phyloP scores from a whole-genome alignment of 64 coral and sea anemone species.

The Platygyra sinensis region DNA sequence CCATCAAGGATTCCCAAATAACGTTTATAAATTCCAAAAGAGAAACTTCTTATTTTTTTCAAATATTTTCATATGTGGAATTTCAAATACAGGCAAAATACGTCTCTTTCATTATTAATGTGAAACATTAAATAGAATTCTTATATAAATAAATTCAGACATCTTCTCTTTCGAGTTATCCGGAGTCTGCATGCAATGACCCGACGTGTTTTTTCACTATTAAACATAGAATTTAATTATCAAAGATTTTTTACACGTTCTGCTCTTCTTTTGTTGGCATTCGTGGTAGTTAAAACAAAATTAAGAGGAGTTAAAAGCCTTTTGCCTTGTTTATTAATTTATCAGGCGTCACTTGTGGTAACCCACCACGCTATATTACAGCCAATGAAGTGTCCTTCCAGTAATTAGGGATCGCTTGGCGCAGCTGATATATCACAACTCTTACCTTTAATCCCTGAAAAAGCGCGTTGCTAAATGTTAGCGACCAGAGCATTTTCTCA shows the following conservation, averaged over 20 bases:
- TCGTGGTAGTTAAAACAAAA: not conserved
- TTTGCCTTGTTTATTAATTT: constrained; percentile 5
- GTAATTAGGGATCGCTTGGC: not conserved
- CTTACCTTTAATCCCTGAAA: too few relatives aligned
- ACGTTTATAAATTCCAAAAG: not conserved
- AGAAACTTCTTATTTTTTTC: not conserved
- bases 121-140: not conserved
- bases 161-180: not conserved
- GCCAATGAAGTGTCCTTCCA: not conserved
- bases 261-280: not conserved
- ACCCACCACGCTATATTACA: not conserved
- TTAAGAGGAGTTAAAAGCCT: not conserved
- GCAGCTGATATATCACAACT: too few relatives aligned
- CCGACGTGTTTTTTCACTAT: not conserved
- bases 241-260: not conserved
- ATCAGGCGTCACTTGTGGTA: not conserved
- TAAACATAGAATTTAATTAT: not conserved
- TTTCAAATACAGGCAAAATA: not conserved
- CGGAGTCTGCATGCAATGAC: not conserved
- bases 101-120: constrained; percentile 32
- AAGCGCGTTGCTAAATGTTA: too few relatives aligned
- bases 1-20: not conserved
- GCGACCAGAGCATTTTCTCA: too few relatives aligned
- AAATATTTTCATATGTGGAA: not conserved
- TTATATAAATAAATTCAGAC: not conserved